A percentile compares a stretch with the other conserved stretches of the same genome.
phyloP scores from a whole-genome alignment of 2,888 invertebrate species.

The Clunio marinus region DNA sequence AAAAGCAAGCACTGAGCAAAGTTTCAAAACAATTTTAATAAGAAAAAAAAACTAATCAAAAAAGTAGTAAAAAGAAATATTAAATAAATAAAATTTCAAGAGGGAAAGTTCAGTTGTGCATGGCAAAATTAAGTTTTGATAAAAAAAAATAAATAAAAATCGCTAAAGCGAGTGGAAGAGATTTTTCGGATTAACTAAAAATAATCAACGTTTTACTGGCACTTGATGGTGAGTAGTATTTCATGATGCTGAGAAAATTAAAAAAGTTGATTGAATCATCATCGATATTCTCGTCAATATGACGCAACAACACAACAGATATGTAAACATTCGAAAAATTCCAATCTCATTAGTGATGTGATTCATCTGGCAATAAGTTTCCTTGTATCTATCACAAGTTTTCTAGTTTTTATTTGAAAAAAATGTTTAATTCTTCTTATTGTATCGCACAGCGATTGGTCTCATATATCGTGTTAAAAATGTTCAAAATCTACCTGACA shows the following conservation, averaged over 20 bases:
- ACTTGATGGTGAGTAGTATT: background rate
- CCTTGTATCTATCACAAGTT: no score
- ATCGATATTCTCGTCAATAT: background rate
- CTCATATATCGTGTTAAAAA: background rate
- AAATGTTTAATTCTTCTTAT: no score
- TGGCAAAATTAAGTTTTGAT: background rate
- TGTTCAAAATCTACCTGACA: background rate
- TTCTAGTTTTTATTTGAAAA: no score
- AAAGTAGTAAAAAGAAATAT: no score
- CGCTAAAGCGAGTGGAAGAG: no score
- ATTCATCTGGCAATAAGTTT: no score
- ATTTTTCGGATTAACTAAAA: no score
- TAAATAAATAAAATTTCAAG: no score
- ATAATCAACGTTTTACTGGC: background rate
- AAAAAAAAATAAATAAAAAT: background rate
- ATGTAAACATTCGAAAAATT: background rate
- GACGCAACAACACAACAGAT: background rate
- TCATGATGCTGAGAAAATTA: background rate
- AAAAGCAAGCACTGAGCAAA: background rate
- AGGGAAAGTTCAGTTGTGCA: no score
- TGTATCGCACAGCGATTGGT: background rate
- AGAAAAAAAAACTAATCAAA: background rate
- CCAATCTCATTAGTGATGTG: no score
- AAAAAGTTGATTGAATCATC: constrained; percentile 4
- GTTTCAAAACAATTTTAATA: background rate